Evolutionary conservation across 2,797 vertebrate species (phyloP).

Genomic region (Momotus momota): DNA sequence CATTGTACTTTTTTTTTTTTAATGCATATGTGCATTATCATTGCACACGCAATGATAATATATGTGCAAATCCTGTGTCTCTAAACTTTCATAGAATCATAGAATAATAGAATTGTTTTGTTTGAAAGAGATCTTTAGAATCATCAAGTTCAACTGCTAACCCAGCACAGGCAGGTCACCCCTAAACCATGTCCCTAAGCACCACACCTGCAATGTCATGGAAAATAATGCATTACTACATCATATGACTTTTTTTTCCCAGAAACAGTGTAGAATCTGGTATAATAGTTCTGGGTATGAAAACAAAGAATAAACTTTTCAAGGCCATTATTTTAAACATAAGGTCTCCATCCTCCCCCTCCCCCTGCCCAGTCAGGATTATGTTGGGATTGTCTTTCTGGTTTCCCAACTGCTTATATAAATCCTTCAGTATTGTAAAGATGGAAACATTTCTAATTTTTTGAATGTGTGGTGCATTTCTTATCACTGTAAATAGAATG

Average conservation of each 20-base stretch:
- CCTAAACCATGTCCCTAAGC: background rate
- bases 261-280: background rate
- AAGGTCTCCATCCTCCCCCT: accelerated
- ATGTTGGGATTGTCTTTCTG: background rate
- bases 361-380: background rate
- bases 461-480: background rate
- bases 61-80: background rate
- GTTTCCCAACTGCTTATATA: background rate
- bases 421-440: background rate
- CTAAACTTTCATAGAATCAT: background rate
- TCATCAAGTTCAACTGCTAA: background rate
- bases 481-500: background rate
- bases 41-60: background rate
- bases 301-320: background rate
- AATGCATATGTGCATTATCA: background rate
- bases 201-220: background rate
- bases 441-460: background rate
- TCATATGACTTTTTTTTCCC: background rate
- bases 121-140: background rate
- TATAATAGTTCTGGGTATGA: background rate
- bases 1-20: background rate
- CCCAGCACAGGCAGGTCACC: background rate
- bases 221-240: background rate
- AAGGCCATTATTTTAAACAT: background rate
- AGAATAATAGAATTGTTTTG: background rate